Evolutionary conservation across 30 jellyfish, hydroid and myxozoan species (phyloP).

Genomic region (Chironex yamaguchii): DNA sequence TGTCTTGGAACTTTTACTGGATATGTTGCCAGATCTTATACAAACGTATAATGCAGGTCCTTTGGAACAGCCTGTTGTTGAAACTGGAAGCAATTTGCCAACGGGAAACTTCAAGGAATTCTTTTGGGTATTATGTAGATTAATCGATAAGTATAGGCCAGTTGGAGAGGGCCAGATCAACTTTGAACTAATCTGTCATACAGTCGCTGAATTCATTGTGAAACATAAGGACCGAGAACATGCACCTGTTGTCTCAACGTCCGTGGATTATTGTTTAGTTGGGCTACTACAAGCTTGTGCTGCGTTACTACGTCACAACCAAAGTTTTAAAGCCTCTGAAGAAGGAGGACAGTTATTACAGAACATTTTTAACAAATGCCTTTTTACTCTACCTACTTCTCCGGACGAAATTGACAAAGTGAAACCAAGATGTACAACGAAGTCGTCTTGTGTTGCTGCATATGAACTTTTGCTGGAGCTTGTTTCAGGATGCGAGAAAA

Average conservation of each 20-base stretch:
- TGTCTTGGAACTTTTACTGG: constrained; percentile 72
- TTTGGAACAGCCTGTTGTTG: background rate
- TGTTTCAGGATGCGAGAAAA: constrained; percentile 76
- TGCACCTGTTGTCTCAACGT: constrained; percentile 47
- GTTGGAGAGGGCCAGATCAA: constrained; percentile 43
- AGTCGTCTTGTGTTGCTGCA: constrained; percentile 93
- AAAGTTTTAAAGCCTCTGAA: constrained; percentile 62
- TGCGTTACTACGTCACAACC: constrained; percentile 89
- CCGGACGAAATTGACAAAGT: constrained; percentile 48
- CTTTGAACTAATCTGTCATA: constrained; percentile 60
- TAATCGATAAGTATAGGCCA: constrained; percentile 74
- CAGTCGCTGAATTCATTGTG: constrained; percentile 75
- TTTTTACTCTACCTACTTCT: constrained; percentile 72
- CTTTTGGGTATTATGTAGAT: constrained; percentile 93
- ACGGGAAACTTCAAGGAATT: constrained; percentile 83
- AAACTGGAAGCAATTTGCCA: constrained; percentile 59
- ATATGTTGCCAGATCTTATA: constrained; percentile 73
- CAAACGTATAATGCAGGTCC: constrained; percentile 43
- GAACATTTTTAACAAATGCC: constrained; percentile 76
- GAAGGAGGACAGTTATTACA: constrained; percentile 70
- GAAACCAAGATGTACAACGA: constrained; percentile 85
- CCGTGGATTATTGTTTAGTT: constrained; percentile 85
- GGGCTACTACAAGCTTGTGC: constrained; percentile 96
- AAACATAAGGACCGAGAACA: constrained; percentile 42
- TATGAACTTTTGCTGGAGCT: constrained; percentile 87